Conservation (phyloP, 2,888 invertebrate genomes). For the Drosophila rellima region DNA sequence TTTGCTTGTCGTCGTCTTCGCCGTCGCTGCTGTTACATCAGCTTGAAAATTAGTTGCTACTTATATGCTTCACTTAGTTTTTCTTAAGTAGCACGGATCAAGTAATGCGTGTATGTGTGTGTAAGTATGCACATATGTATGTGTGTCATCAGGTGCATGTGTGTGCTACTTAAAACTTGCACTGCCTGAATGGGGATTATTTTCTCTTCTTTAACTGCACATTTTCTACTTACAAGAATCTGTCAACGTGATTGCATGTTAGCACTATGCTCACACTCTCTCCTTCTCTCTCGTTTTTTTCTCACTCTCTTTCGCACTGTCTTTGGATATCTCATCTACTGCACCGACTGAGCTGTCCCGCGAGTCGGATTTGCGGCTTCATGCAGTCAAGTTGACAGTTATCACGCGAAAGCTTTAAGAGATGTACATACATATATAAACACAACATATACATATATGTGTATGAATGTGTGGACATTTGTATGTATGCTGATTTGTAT, state of each 20-base stretch:
- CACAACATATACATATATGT: not conserved
- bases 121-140: constrained; percentile 1
- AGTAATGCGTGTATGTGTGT: constrained; percentile 40
- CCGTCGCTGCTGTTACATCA: constrained; percentile 70
- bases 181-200: constrained; percentile 62
- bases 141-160: constrained; percentile 54
- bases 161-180: constrained; percentile 55
- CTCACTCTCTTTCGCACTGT: not conserved
- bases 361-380: constrained; percentile 57
- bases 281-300: not conserved
- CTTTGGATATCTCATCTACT: not conserved
- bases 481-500: not conserved
- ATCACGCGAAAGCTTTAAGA: constrained; percentile 38
- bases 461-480: not conserved
- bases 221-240: constrained; percentile 74
- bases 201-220: constrained; percentile 69
- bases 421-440: not conserved
- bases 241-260: constrained; percentile 78
- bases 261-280: constrained; percentile 37
- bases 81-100: constrained; percentile 80
- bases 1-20: constrained; percentile 20
- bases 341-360: not conserved
- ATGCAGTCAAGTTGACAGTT: constrained; percentile 51
- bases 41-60: constrained; percentile 81
- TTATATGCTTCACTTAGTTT: constrained; percentile 81